Evolutionary conservation across 2,888 invertebrate species (phyloP), one percentile per base, ranked within the genome.

Genomic region (Lithophane ornitopus): DNA sequence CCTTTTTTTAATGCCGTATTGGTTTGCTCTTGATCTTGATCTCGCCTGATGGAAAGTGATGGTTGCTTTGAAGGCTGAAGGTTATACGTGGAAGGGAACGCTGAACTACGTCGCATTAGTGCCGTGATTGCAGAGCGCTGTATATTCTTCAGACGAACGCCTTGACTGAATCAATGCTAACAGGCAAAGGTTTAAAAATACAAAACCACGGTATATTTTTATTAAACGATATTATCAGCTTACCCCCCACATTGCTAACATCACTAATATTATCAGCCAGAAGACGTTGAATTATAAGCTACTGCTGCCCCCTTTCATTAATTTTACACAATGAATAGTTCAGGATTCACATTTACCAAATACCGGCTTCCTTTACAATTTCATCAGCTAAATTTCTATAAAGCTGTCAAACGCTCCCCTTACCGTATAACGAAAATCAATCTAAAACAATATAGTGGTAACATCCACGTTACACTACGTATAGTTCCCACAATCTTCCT

Each of bases 401-500:
- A 34, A 34, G 34, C 34, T 34, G 34, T 34, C 34, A 34, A 34
- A 34, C 34, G 34, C 34, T 4, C 34, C 34, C 34, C 34, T 34
- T 34, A 34, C 34, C 3, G 4, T 34, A 0, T 34, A 34, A 4
- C 11, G 39, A 67, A 80, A 84, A 84, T 70, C 54, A 63, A 81
- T 76, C 59, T 63, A 59, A 73, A 81, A 85, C 77, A 74, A 72
- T 71, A 52, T 34, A 16, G 41, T 46, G 44, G 46, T 41, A 70
- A 41, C 69, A 61, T 74, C 44, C 58, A 59, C 19, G 0, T 39
- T 69, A 79, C 41, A 49, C 71, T 63, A 79, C 16, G 28, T 77
- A 52, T 34, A 52, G 77, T 74, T 70, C 65, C 67, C 85, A 87
- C 90, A 89, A 90, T 91, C 85, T 88, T 82, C 76, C 80, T 91